Evolutionary conservation across 2,888 invertebrate genomes (phyloP).

Genomic region (Lamellibrachia satsuma): DNA sequence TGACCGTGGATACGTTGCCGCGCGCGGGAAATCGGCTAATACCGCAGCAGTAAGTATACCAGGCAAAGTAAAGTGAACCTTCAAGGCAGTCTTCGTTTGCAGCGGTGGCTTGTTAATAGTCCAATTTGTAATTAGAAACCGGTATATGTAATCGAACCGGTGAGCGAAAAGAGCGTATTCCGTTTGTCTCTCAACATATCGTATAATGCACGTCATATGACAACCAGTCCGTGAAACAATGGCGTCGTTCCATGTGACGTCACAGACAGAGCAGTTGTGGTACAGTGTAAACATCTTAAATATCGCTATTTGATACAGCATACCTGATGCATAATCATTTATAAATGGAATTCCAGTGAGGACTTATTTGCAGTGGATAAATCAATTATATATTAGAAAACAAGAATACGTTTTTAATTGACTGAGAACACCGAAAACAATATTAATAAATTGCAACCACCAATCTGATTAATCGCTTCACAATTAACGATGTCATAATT

Average conservation of each 20-base stretch:
- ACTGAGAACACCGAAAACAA: too few relatives aligned
- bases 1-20: background rate
- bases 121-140: background rate
- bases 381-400: too few relatives aligned
- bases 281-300: too few relatives aligned
- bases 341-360: too few relatives aligned
- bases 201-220: background rate
- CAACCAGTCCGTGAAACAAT: background rate
- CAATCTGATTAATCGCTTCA: too few relatives aligned
- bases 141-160: background rate
- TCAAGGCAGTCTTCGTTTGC: background rate
- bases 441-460: too few relatives aligned
- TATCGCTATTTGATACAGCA: too few relatives aligned
- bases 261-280: background rate
- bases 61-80: background rate
- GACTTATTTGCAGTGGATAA: too few relatives aligned
- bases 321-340: too few relatives aligned
- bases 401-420: too few relatives aligned
- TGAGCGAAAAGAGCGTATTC: background rate
- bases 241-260: background rate
- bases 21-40: background rate
- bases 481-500: too few relatives aligned
- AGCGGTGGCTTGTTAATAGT: background rate
- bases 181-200: background rate
- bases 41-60: background rate